Percentiles rank a stretch among this genome's conserved stretches.
Conservation (phyloP, 2,888 invertebrate species). For the Ectropis crepuscularia region DNA sequence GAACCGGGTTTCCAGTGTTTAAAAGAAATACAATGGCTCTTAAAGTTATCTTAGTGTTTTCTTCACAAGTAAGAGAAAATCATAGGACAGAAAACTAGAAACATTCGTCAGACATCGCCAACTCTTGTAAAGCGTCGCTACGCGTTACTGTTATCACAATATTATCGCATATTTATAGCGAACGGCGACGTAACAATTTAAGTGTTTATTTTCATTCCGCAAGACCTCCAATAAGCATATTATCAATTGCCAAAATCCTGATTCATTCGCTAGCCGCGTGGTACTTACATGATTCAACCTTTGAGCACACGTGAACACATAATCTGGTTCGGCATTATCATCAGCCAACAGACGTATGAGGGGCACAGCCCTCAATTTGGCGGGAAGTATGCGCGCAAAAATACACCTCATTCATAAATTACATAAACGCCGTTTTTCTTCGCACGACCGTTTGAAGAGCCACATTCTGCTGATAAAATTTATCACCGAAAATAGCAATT, state of each 20-base stretch:
- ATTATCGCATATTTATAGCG: neutral
- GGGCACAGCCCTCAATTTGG: conserved; percentile 15
- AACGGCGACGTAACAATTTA: neutral
- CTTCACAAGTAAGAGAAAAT: too few species aligned
- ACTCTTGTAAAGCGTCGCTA: neutral
- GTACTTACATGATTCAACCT: conserved; percentile 6
- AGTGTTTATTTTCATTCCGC: conserved; percentile 10
- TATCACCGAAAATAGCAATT: conserved; percentile 50
- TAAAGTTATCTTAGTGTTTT: too few species aligned
- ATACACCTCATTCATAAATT: conserved; percentile 15
- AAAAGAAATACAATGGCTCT: too few species aligned
- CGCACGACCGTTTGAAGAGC: conserved; percentile 24
- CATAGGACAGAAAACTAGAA: too few species aligned
- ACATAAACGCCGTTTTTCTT: conserved; percentile 28
- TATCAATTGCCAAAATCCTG: conserved; percentile 8
- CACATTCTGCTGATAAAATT: conserved; percentile 38
- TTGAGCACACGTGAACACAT: conserved; percentile 15
- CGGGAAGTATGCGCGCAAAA: conserved; percentile 9
- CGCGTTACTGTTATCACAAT: neutral
- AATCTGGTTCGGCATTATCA: conserved; percentile 17
- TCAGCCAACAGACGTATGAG: conserved; percentile 6
- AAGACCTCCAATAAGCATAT: conserved; percentile 10
- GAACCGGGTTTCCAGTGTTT: too few species aligned
- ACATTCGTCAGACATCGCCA: too few species aligned
- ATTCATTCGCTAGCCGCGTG: conserved; percentile 18